phyloP scores from a whole-genome alignment of 2,797 vertebrate species.

The Danio tinwini region DNA sequence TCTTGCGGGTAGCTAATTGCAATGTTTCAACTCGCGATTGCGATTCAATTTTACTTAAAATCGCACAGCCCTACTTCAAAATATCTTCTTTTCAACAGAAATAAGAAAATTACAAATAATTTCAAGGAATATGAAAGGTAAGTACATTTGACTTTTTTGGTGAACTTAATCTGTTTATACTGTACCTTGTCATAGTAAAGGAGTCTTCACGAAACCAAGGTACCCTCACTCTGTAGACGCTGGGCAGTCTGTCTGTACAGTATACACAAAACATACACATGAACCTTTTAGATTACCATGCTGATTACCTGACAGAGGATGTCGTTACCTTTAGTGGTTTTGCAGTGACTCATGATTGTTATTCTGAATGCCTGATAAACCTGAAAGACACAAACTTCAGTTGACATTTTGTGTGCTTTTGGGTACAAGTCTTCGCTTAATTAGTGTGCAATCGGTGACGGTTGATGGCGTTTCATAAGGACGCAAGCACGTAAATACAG shows the following conservation, averaged over 20 bases:
- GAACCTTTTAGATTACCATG: neutral
- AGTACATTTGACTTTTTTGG: too few species aligned
- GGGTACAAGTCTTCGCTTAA: neutral
- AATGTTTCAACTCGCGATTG: too few species aligned
- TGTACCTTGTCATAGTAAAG: slow-evolving; percentile 82
- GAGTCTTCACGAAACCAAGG: slow-evolving; percentile 95
- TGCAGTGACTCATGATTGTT: slow-evolving; percentile 85
- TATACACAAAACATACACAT: slow-evolving; percentile 12
- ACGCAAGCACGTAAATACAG: too few species aligned
- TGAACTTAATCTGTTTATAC: neutral
- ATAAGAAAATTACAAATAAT: too few species aligned
- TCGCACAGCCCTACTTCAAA: too few species aligned
- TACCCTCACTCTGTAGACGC: slow-evolving; percentile 87
- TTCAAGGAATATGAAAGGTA: too few species aligned
- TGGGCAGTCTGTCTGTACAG: slow-evolving; percentile 82
- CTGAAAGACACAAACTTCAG: slow-evolving; percentile 68
- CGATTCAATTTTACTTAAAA: too few species aligned
- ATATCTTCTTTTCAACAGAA: too few species aligned
- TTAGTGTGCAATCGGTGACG: neutral
- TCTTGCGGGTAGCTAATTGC: too few species aligned
- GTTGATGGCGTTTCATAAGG: too few species aligned
- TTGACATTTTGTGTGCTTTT: neutral
- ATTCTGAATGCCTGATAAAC: slow-evolving; percentile 95
- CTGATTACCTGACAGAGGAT: neutral
- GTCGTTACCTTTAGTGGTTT: slow-evolving; percentile 81